Conservation (phyloP, 2,888 invertebrate species). For the Reticulitermes lucifugus region DNA sequence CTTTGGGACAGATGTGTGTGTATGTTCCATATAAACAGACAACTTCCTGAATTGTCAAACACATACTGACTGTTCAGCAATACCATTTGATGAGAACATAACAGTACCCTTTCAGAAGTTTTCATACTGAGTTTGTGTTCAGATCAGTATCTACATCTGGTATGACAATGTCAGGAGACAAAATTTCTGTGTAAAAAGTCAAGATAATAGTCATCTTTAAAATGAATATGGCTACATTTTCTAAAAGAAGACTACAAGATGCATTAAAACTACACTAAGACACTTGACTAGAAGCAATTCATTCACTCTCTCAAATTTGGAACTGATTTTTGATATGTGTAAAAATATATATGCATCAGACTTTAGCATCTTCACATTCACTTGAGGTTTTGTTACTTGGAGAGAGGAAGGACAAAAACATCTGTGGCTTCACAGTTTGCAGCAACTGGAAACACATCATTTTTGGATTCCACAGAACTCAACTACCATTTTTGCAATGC, state of each 20-base stretch:
- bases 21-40: no score
- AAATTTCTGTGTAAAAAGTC: background rate
- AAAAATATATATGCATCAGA: slow-evolving; percentile 10
- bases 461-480: no score
- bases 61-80: no score
- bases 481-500: background rate
- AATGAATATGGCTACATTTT: background rate
- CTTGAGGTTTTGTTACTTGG: background rate
- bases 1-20: no score
- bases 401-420: background rate
- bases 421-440: no score
- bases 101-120: no score
- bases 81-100: no score
- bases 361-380: background rate
- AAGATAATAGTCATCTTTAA: background rate
- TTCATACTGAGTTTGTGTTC: background rate
- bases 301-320: background rate
- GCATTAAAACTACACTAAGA: slow-evolving; percentile 9
- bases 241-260: background rate
- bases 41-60: no score
- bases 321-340: background rate
- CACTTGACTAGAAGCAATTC: background rate
- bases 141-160: background rate
- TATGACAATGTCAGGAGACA: background rate
- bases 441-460: no score